These are phyloP conservation scores for Epizoanthus ramosus DNA, from an alignment of 92 coral and sea anemone species.

Conservation along the genomic window DNA sequence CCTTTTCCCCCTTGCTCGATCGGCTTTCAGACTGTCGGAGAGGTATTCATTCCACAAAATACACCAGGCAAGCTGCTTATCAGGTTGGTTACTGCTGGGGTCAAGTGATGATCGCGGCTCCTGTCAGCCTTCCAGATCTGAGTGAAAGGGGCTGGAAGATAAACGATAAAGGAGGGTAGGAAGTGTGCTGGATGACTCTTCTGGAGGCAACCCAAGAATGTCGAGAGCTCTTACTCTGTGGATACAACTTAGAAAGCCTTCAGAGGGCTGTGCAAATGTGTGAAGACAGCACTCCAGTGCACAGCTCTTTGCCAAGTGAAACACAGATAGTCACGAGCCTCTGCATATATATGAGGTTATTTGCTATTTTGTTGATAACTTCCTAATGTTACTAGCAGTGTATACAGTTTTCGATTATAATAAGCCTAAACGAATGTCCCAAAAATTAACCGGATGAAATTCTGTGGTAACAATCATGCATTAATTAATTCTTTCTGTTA, in stretches of 20 bases:
- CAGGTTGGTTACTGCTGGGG: slow-evolving; percentile 63
- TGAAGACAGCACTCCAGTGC: slow-evolving; percentile 48
- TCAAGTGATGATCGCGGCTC: slow-evolving; percentile 31
- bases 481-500: too few relatives aligned
- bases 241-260: slow-evolving; percentile 71
- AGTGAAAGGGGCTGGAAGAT: slow-evolving; percentile 55
- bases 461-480: too few relatives aligned
- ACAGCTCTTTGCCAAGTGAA: slow-evolving; percentile 55
- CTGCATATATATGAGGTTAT: too few relatives aligned
- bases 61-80: slow-evolving; percentile 47
- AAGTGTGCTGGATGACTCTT: slow-evolving; percentile 51
- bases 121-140: slow-evolving; percentile 61
- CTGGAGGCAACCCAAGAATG: slow-evolving; percentile 59
- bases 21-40: not conserved
- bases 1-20: not conserved
- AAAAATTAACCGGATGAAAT: too few relatives aligned
- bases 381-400: too few relatives aligned
- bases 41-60: not conserved
- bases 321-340: too few relatives aligned
- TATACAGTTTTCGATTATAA: too few relatives aligned
- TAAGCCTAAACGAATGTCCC: too few relatives aligned
- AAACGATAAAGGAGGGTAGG: slow-evolving; percentile 44
- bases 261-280: slow-evolving; percentile 50
- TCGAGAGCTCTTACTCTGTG: slow-evolving; percentile 55
- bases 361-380: too few relatives aligned